phyloP scores from a whole-genome alignment of 2,888 invertebrate genomes.

The Cantharis rustica region DNA sequence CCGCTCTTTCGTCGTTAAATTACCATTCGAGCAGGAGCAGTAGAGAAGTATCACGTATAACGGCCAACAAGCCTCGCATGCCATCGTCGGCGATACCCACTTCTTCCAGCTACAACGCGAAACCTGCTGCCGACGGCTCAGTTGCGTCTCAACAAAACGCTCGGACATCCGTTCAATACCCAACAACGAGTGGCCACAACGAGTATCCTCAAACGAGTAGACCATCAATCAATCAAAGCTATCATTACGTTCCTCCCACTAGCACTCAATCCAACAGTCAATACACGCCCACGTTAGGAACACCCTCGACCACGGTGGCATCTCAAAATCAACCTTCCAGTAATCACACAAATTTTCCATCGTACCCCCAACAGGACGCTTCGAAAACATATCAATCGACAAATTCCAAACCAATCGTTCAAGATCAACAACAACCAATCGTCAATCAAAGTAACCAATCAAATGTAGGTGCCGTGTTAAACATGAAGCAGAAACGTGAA shows the following conservation, averaged over 20 bases:
- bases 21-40: slow-evolving; percentile 56
- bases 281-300: slow-evolving; percentile 21
- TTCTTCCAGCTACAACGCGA: slow-evolving; percentile 23
- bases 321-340: slow-evolving; percentile 27
- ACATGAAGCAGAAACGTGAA: slow-evolving; percentile 64
- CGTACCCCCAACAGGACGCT: slow-evolving; percentile 22
- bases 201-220: slow-evolving; percentile 20
- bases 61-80: slow-evolving; percentile 33
- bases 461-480: slow-evolving; percentile 39
- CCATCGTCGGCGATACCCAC: slow-evolving; percentile 20
- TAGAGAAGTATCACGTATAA: slow-evolving; percentile 43
- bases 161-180: slow-evolving; percentile 10
- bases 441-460: slow-evolving; percentile 10
- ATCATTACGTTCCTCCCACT: slow-evolving; percentile 30
- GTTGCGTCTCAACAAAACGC: slow-evolving; percentile 14
- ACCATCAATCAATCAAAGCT: slow-evolving; percentile 10
- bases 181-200: slow-evolving; percentile 20
- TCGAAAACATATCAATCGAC: slow-evolving; percentile 25
- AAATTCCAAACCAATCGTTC: slow-evolving; percentile 12
- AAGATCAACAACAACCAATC: background rate
- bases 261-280: slow-evolving; percentile 32
- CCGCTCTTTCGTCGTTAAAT: slow-evolving; percentile 55
- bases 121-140: slow-evolving; percentile 10
- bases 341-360: slow-evolving; percentile 14
- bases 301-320: slow-evolving; percentile 25